These are phyloP conservation scores for Limosa lapponica DNA, from an alignment of 2,797 vertebrate genomes.

Conservation along the genomic window DNA sequence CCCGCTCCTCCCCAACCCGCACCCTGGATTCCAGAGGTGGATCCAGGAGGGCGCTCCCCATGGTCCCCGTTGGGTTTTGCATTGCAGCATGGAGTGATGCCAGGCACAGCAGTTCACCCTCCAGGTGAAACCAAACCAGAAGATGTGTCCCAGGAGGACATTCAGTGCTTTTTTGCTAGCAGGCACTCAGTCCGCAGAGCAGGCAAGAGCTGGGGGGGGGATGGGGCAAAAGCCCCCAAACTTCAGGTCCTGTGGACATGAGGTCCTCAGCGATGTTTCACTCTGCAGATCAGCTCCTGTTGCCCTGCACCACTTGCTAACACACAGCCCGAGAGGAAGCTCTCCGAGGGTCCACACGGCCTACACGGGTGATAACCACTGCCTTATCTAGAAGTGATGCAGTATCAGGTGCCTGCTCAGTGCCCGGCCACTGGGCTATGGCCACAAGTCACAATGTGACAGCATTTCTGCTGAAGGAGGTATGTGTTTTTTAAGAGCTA, in stretches of 20 bases:
- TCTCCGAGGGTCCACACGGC: fast-evolving
- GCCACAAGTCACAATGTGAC: not conserved
- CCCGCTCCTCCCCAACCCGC: fast-evolving
- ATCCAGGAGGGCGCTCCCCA: not conserved
- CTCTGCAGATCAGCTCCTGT: not conserved
- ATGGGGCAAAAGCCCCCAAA: not conserved
- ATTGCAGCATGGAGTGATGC: fast-evolving
- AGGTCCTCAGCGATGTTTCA: not conserved
- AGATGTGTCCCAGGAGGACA: not conserved
- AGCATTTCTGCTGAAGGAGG: not conserved
- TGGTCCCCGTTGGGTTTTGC: not conserved
- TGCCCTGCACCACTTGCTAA: not conserved
- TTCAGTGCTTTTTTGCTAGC: not conserved
- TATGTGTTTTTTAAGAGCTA: not conserved
- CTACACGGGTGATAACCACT: not conserved
- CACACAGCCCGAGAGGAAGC: not conserved
- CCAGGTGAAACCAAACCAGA: not conserved
- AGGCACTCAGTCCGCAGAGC: fast-evolving
- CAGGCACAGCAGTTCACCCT: not conserved
- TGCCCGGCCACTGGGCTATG: not conserved
- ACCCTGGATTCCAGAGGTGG: not conserved
- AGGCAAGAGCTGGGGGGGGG: not conserved
- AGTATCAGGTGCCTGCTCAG: not conserved
- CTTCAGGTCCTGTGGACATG: not conserved
- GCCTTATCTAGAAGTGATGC: not conserved